Conservation (phyloP, 2,797 vertebrate genomes). For the Rhodeus uyekii region DNA sequence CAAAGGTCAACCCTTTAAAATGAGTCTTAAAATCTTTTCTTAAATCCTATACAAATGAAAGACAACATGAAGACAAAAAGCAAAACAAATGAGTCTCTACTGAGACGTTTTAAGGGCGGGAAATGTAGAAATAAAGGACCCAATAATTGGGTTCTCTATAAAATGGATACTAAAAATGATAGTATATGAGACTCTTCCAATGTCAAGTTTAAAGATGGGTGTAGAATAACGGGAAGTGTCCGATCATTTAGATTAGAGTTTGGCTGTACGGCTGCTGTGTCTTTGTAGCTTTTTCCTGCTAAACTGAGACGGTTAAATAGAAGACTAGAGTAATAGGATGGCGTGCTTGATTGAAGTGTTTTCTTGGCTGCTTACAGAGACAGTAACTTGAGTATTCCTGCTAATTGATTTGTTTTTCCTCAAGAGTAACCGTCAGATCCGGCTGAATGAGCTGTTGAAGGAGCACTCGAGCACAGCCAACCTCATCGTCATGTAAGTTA, state of each 20-base stretch:
- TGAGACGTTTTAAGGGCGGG: too few relatives aligned
- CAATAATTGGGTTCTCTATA: background rate
- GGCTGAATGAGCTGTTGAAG: conserved; percentile 93
- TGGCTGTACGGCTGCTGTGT: background rate
- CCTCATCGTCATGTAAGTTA: conserved; percentile 96
- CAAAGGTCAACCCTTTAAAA: background rate
- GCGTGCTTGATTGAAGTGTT: background rate
- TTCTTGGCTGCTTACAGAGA: background rate
- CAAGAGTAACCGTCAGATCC: conserved; percentile 93
- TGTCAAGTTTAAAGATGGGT: background rate
- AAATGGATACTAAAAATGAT: background rate
- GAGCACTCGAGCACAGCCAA: conserved; percentile 92
- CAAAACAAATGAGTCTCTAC: too few relatives aligned
- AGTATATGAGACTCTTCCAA: background rate
- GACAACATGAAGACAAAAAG: too few relatives aligned
- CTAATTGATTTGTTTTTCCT: conserved; percentile 16
- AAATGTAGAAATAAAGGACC: background rate
- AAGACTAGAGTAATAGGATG: too few relatives aligned
- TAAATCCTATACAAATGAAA: background rate
- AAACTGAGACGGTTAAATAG: background rate
- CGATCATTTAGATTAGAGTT: background rate
- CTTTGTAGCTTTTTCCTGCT: background rate
- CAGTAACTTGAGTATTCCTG: background rate
- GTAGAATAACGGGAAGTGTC: background rate
- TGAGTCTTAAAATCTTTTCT: background rate